phyloP scores from a whole-genome alignment of 2,888 invertebrate species.

The Lymantria monacha region DNA sequence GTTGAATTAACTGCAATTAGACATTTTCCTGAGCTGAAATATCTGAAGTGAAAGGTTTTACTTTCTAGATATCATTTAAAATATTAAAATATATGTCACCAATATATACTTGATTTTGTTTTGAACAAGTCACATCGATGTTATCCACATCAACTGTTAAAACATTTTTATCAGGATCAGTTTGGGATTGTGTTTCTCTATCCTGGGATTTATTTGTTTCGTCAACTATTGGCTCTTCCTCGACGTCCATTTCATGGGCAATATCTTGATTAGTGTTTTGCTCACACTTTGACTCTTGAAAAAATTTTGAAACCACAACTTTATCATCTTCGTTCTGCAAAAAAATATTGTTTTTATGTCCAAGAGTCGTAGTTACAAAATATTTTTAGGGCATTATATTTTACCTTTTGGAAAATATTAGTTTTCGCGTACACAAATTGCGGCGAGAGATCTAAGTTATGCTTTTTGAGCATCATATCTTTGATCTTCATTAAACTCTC shows the following conservation, averaged over 20 bases:
- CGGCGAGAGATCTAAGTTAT: slow-evolving; percentile 63
- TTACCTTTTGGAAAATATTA: slow-evolving; percentile 39
- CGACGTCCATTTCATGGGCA: slow-evolving; percentile 14
- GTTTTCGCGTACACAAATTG: slow-evolving; percentile 65
- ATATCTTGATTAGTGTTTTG: slow-evolving; percentile 6
- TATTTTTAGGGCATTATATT: not conserved
- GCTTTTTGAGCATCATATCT: slow-evolving; percentile 60
- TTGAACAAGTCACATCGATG: slow-evolving; percentile 31
- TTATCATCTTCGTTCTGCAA: slow-evolving; percentile 47
- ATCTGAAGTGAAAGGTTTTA: no score
- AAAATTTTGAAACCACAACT: slow-evolving; percentile 59
- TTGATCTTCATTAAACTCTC: slow-evolving; percentile 53
- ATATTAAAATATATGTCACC: no score
- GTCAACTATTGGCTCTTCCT: not conserved
- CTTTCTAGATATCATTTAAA: no score
- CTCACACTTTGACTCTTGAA: slow-evolving; percentile 31
- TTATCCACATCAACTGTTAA: slow-evolving; percentile 26
- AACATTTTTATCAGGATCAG: slow-evolving; percentile 1
- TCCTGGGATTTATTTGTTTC: slow-evolving; percentile 2
- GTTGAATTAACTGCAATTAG: no score
- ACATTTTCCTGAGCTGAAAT: no score
- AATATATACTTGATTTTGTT: slow-evolving; percentile 26
- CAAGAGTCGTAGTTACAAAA: not conserved
- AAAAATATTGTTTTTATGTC: not conserved
- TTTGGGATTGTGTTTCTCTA: slow-evolving; percentile 2